Conservation (phyloP, 1,140 invertebrate species). For the Drosophila oshimai region DNA sequence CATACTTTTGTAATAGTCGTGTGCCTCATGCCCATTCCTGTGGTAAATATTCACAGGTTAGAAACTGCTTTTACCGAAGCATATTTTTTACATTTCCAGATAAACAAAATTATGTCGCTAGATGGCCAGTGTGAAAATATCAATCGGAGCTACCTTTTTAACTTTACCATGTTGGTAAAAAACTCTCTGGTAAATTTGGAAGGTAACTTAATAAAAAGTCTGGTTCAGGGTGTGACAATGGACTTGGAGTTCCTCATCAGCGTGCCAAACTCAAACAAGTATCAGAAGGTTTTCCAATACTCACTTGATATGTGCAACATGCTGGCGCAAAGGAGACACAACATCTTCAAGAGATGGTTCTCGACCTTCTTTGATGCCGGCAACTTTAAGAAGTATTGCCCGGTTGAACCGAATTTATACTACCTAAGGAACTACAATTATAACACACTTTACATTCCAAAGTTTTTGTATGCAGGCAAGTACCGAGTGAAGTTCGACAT, state of each 20-base stretch:
- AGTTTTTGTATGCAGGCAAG: conserved; percentile 24
- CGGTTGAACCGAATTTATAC: conserved; percentile 20
- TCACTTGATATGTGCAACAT: conserved; percentile 51
- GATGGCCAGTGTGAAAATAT: conserved; percentile 8
- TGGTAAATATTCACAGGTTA: conserved; percentile 8
- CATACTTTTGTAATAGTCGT: neutral
- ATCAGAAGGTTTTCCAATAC: conserved; percentile 51
- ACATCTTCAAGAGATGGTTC: conserved; percentile 56
- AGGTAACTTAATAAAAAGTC: conserved; percentile 4
- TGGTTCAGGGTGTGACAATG: conserved; percentile 32
- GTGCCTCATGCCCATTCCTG: neutral
- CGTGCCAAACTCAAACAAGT: conserved; percentile 24
- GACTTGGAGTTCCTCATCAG: conserved; percentile 43
- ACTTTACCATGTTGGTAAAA: conserved; percentile 19
- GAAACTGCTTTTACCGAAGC: no score
- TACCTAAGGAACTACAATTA: conserved; percentile 38
- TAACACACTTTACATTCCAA: conserved; percentile 28
- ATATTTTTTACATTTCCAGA: neutral
- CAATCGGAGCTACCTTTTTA: conserved; percentile 42
- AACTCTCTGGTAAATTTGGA: conserved; percentile 29
- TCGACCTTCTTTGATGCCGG: conserved; percentile 12
- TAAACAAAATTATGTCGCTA: conserved; percentile 2
- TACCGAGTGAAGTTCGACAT: conserved; percentile 31
- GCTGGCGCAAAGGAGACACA: conserved; percentile 24
- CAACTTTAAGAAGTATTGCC: conserved; percentile 36